phyloP scores from a whole-genome alignment of 2,888 invertebrate species.

The Brachypalpus laphriformis region DNA sequence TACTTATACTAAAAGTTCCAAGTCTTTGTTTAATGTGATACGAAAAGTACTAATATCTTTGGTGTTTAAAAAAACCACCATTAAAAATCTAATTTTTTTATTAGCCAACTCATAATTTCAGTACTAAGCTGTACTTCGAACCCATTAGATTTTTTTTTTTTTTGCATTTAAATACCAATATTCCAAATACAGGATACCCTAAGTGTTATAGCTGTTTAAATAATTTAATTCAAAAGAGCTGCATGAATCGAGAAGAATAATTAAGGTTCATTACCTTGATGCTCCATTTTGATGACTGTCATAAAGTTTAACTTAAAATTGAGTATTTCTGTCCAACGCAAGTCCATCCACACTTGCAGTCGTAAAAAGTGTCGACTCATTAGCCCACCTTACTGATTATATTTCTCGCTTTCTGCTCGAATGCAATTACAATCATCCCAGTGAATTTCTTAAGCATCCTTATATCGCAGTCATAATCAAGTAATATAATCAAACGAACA shows the following conservation, averaged over 20 bases:
- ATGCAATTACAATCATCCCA: slow-evolving; percentile 19
- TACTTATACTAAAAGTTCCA: no score
- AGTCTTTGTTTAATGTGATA: no score
- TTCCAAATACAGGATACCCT: not conserved
- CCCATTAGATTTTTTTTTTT: not conserved
- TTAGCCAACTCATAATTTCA: not conserved
- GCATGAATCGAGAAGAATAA: slow-evolving; percentile 31
- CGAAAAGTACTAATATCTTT: not conserved
- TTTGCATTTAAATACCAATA: not conserved
- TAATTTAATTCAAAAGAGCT: slow-evolving; percentile 9
- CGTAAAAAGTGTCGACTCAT: slow-evolving; percentile 53
- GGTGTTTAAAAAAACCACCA: not conserved
- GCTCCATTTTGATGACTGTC: slow-evolving; percentile 46
- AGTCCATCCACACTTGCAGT: not conserved
- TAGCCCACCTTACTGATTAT: slow-evolving; percentile 40
- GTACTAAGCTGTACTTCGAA: not conserved
- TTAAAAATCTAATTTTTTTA: not conserved
- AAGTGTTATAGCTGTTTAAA: not conserved
- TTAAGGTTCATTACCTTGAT: slow-evolving; percentile 50
- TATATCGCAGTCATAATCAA: slow-evolving; percentile 32
- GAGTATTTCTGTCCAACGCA: slow-evolving; percentile 12
- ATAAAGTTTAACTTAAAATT: slow-evolving; percentile 48
- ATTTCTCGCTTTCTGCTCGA: slow-evolving; percentile 35
- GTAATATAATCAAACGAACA: slow-evolving; percentile 21
- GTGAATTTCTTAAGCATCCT: slow-evolving; percentile 42